Percentiles rank a stretch among this genome's conserved stretches.
phyloP scores from a whole-genome alignment of 2,888 invertebrate species.

The Empis stercorea region DNA sequence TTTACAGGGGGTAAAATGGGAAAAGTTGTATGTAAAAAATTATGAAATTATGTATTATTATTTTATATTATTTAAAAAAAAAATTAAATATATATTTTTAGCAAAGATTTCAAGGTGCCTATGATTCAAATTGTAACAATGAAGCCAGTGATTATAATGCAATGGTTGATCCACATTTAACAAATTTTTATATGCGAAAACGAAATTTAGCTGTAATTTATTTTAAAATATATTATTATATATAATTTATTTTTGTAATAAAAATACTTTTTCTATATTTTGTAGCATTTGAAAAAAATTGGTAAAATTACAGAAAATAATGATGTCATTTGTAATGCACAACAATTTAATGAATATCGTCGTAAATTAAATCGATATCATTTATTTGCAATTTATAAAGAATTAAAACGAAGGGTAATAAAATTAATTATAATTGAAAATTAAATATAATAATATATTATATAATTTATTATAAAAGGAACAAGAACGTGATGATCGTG shows the following conservation, averaged over 20 bases:
- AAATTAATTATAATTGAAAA: neutral
- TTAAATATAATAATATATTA: neutral
- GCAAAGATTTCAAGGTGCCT: slow-evolving; percentile 24
- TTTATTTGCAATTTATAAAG: slow-evolving; percentile 40
- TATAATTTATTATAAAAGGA: slow-evolving; percentile 14
- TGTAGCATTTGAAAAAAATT: slow-evolving; percentile 38
- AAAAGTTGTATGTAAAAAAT: slow-evolving; percentile 20
- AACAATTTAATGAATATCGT: slow-evolving; percentile 51
- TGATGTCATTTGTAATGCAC: slow-evolving; percentile 47
- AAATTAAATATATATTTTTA: slow-evolving; percentile 7
- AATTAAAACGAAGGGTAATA: slow-evolving; percentile 19
- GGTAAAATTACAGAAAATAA: slow-evolving; percentile 46
- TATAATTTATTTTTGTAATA: too few species aligned
- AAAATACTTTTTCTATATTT: slow-evolving; percentile 17
- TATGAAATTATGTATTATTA: neutral
- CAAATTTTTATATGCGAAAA: slow-evolving; percentile 38
- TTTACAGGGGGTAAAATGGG: slow-evolving; percentile 34
- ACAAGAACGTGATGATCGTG: slow-evolving; percentile 24
- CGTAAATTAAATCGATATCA: slow-evolving; percentile 44
- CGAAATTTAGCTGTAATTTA: slow-evolving; percentile 24
- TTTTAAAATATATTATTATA: too few species aligned
- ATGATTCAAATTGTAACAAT: slow-evolving; percentile 23
- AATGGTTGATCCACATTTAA: slow-evolving; percentile 45
- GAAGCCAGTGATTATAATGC: slow-evolving; percentile 40
- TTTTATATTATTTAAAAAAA: neutral